Evolutionary conservation across 2,797 vertebrate species (phyloP).

Genomic region (Syngnathus acus): DNA sequence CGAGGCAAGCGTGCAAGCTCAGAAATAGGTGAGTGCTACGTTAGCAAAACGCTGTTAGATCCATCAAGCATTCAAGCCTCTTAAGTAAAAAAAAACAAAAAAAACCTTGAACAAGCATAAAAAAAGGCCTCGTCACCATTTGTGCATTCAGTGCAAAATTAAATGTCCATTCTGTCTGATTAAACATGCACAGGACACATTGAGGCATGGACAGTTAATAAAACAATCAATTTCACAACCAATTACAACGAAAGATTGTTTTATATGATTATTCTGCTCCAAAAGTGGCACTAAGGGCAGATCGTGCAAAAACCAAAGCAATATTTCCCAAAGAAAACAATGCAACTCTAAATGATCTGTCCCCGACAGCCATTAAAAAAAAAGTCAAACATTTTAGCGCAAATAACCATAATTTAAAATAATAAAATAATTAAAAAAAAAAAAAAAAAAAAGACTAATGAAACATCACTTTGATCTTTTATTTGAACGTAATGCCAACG

Average conservation of each 20-base stretch:
- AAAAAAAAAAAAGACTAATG: too few species aligned
- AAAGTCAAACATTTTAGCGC: too few species aligned
- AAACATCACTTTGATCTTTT: too few species aligned
- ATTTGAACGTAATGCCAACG: too few species aligned
- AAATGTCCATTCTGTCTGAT: not conserved
- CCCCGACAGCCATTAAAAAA: too few species aligned
- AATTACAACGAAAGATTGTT: not conserved
- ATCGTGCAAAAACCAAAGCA: not conserved
- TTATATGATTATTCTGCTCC: not conserved
- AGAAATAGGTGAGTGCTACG: slow-evolving; percentile 39
- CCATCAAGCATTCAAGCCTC: slow-evolving; percentile 51
- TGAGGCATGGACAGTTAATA: too few species aligned
- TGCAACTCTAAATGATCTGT: too few species aligned
- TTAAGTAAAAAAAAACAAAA: not conserved
- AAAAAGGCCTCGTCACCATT: not conserved
- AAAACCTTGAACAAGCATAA: not conserved
- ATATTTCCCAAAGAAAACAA: not conserved
- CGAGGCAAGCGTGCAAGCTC: slow-evolving; percentile 26
- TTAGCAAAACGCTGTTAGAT: slow-evolving; percentile 54
- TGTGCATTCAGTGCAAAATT: not conserved
- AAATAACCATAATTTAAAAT: too few species aligned
- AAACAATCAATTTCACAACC: not conserved
- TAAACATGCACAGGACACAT: too few species aligned
- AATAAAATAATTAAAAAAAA: too few species aligned
- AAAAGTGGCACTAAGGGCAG: not conserved